Percentiles rank a stretch among this genome's conserved stretches.
These are phyloP conservation scores for Bugula neritina DNA, from an alignment of 2,888 invertebrate genomes.

Conservation along the genomic window DNA sequence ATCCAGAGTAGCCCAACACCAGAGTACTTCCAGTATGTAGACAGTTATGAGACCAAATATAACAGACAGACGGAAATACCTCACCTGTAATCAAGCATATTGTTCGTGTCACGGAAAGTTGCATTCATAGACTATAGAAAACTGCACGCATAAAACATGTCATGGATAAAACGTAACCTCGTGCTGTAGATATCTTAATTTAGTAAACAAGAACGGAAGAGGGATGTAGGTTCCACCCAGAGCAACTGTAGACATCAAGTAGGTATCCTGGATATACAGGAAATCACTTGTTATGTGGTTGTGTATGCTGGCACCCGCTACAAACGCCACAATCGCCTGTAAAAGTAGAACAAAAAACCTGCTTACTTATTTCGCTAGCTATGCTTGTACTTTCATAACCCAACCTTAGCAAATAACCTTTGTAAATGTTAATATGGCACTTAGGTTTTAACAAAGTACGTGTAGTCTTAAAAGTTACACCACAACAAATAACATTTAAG, in stretches of 20 bases:
- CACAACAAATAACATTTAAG: no score
- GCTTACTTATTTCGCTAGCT: no score
- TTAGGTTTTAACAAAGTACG: no score
- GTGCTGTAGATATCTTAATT: background rate
- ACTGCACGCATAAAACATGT: no score
- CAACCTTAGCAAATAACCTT: no score
- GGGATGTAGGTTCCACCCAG: background rate
- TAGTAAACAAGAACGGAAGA: background rate
- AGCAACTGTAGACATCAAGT: background rate
- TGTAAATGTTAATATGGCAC: no score
- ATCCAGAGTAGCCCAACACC: slow-evolving; percentile 51
- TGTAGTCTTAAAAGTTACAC: no score
- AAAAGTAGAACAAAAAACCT: no score
- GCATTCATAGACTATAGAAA: no score
- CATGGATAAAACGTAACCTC: no score
- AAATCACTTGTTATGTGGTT: background rate
- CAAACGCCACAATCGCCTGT: slow-evolving; percentile 8
- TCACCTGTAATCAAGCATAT: background rate
- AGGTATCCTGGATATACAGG: background rate
- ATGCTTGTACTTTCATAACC: no score
- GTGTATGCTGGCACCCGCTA: background rate
- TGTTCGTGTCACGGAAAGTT: no score
- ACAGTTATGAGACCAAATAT: slow-evolving; percentile 37
- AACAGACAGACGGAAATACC: slow-evolving; percentile 22
- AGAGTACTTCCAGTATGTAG: slow-evolving; percentile 44